Evolutionary conservation across 2,113 vertebrate species (phyloP), one percentile per base, ranked within the genome.

Genomic region (Cryptomyrus ogoouensis): DNA sequence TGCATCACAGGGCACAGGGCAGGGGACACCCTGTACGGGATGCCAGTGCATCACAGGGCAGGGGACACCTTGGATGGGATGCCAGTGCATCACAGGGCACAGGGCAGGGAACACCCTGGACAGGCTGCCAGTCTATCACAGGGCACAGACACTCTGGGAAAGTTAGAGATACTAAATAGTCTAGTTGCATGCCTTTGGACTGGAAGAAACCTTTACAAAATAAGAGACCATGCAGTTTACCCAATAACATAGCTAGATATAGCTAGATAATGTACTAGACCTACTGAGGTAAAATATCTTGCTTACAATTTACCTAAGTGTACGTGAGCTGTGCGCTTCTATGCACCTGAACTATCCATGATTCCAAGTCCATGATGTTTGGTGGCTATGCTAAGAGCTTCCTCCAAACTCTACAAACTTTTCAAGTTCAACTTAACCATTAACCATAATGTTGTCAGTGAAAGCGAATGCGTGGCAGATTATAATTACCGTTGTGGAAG

Each of bases 401-500:
- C 74, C 35, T 42, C 5, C 74, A 39, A n/a, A 84, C 39, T n/a
- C 80, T 10, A 42, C 17, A 44, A 21, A 83, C 80, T 44, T 47
- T 6, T 84, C 74, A 13, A 42, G 42, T 46, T 46, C 8, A 84
- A 84, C 44, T 84, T 24, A n/a, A n/a, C n/a, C 39, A 24, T 47
- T 47, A n/a, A 46, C 8, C 19, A 21, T 42, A 24, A 47, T 46
- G 44, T 47, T 47, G 19, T 84, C 19, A 84, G 83, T 47, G 35
- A 84, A 47, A 47, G 27, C 5, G 2, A 83, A 31, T 21, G 44
- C 9, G 24, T 47, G 42, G 7, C 12, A 2, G 83, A 17, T 89
- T 88, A 83, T 19, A 27, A 58, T 88, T 96, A 99, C 98, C 98
- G 93, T 94, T 96, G 46, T 56, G 91, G 93, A 99, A 98, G 95